Conservation (phyloP, 2,888 invertebrate genomes). For the Papilio protenor region DNA sequence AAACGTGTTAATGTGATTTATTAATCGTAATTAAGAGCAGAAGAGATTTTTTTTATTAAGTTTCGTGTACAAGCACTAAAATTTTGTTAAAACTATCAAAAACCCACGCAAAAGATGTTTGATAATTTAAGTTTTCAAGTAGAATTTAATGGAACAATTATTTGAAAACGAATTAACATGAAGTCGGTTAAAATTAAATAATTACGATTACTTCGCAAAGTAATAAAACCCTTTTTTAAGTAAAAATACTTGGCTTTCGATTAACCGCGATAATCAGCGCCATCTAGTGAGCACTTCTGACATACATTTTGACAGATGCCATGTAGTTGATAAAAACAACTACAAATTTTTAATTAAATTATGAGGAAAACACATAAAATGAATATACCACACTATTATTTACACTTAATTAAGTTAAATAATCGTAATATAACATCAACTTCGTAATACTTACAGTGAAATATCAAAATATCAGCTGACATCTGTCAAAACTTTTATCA, state of each 20-base stretch:
- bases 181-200: no score
- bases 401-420: not conserved
- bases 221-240: no score
- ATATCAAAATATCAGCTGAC: slow-evolving; percentile 69
- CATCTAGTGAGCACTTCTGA: slow-evolving; percentile 58
- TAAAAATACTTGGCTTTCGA: not conserved
- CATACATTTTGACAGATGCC: slow-evolving; percentile 57
- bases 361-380: not conserved
- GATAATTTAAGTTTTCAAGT: no score
- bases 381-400: not conserved
- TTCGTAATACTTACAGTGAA: slow-evolving; percentile 60
- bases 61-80: no score
- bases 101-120: no score
- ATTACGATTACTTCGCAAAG: no score
- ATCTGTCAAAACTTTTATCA: slow-evolving; percentile 80
- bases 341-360: slow-evolving; percentile 33
- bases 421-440: slow-evolving; percentile 12
- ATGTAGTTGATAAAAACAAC: slow-evolving; percentile 50
- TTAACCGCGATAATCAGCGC: slow-evolving; percentile 52
- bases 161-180: no score
- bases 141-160: no score
- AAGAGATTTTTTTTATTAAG: no score
- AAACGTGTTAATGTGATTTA: no score
- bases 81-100: no score
- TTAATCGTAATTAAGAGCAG: no score